Evolutionary conservation across 1,140 invertebrate species (phyloP).

Genomic region (Pemphigus obesinymphae): DNA sequence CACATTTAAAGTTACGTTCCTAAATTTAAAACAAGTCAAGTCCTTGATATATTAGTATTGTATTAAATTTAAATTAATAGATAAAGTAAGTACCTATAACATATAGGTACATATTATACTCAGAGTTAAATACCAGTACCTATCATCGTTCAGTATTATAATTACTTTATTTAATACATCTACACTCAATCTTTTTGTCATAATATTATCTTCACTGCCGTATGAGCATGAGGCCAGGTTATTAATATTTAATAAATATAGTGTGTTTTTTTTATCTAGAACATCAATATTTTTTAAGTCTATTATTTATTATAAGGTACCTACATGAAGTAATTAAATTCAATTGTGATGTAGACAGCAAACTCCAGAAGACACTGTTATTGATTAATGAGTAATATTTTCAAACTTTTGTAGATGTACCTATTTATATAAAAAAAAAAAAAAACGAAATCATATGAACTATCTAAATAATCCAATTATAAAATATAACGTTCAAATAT

Average conservation of each 20-base stretch:
- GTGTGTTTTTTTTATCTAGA: background rate
- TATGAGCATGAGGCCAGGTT: background rate
- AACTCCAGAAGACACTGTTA: background rate
- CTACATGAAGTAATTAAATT: too few relatives aligned
- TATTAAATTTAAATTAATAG: background rate
- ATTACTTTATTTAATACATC: background rate
- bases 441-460: too few relatives aligned
- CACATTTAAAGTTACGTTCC: background rate
- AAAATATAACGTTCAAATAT: too few relatives aligned
- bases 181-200: background rate
- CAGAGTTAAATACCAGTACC: background rate
- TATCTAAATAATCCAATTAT: too few relatives aligned
- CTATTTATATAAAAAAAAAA: too few relatives aligned
- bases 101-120: too few relatives aligned
- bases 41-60: slow-evolving; percentile 6
- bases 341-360: background rate
- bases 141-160: background rate
- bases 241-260: background rate
- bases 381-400: background rate
- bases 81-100: too few relatives aligned
- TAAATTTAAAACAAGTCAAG: background rate
- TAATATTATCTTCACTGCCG: background rate
- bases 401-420: background rate
- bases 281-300: background rate
- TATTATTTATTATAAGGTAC: background rate